A percentile compares a stretch with the other conserved stretches of the same genome.
phyloP scores from a whole-genome alignment of 1,140 invertebrate genomes.

The Drosophila setifemur region DNA sequence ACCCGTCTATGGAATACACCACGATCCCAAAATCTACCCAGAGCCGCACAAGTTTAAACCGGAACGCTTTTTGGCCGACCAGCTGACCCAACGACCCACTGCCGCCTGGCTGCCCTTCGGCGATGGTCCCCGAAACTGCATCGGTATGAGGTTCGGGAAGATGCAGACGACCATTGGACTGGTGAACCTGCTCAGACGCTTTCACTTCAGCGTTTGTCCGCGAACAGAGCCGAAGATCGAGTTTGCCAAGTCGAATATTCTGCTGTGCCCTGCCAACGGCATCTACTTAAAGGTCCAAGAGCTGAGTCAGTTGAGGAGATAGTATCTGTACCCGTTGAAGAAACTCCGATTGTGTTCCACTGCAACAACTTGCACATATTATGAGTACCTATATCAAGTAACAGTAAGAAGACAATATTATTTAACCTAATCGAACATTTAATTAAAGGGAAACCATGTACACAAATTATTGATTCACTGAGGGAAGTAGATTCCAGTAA shows the following conservation, averaged over 20 bases:
- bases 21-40: slow-evolving; percentile 84
- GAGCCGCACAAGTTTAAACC: slow-evolving; percentile 86
- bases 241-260: slow-evolving; percentile 81
- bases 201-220: slow-evolving; percentile 68
- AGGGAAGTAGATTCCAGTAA: no score
- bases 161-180: slow-evolving; percentile 83
- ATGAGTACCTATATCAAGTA: no score
- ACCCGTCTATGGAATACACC: slow-evolving; percentile 85
- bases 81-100: slow-evolving; percentile 81
- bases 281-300: slow-evolving; percentile 76
- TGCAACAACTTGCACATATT: no score
- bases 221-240: slow-evolving; percentile 82
- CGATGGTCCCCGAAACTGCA: slow-evolving; percentile 84
- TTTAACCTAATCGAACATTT: no score
- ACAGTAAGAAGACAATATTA: no score
- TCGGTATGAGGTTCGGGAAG: slow-evolving; percentile 83
- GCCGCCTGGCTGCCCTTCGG: slow-evolving; percentile 85
- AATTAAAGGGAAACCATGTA: no score
- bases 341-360: no score
- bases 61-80: slow-evolving; percentile 84
- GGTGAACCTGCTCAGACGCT: slow-evolving; percentile 76
- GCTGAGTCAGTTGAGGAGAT: not conserved
- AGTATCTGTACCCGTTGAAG: not conserved
- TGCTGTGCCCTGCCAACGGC: slow-evolving; percentile 80
- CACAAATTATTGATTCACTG: no score